Evolutionary conservation across 2,113 vertebrate genomes (phyloP).

Genomic region (Brachyhypopomus occidentalis): DNA sequence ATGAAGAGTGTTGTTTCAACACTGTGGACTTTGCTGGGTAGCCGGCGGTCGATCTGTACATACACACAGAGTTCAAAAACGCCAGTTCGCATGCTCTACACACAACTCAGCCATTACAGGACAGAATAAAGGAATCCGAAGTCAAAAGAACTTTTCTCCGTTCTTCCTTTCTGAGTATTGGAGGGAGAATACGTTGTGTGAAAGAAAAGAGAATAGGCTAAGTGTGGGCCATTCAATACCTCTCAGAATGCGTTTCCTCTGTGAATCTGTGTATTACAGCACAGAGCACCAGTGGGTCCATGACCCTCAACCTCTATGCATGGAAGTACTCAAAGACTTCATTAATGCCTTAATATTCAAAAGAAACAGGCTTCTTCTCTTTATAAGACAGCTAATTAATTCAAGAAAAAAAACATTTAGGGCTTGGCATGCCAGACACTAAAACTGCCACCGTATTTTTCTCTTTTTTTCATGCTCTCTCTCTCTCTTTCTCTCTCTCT

Average conservation of each 20-base stretch:
- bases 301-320: neutral
- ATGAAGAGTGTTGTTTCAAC: too few relatives aligned
- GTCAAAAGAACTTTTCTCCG: neutral
- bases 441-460: slow-evolving; percentile 48
- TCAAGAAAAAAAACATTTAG: slow-evolving; percentile 18
- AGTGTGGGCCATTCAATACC: neutral
- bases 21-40: too few relatives aligned
- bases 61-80: neutral
- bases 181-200: neutral
- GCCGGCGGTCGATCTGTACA: neutral
- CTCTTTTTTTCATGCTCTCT: slow-evolving; percentile 27
- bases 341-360: neutral
- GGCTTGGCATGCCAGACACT: slow-evolving; percentile 35
- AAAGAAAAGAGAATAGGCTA: neutral
- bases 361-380: slow-evolving; percentile 1
- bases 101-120: neutral
- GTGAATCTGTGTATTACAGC: slow-evolving; percentile 43
- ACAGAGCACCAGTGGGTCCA: neutral
- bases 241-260: slow-evolving; percentile 28
- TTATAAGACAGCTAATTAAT: slow-evolving; percentile 34
- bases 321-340: neutral
- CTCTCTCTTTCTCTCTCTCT: slow-evolving; percentile 52
- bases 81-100: neutral
- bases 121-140: neutral
- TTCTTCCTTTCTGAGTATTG: neutral